Evolutionary conservation across 1,140 invertebrate species (phyloP).

Genomic region (Meloidogyne exigua): DNA sequence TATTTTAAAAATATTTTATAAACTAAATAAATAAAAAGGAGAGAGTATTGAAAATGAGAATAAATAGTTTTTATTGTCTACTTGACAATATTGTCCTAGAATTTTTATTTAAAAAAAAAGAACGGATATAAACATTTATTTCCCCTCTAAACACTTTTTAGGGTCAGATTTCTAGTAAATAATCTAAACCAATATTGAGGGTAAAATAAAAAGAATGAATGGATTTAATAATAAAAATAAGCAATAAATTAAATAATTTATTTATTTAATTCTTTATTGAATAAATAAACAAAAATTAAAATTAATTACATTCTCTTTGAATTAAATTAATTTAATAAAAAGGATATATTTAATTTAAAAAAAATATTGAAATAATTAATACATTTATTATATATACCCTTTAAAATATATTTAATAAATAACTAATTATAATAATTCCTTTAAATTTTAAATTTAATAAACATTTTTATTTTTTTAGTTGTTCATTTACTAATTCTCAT

Average conservation of each 20-base stretch:
- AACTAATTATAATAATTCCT: too few species aligned
- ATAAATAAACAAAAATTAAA: too few species aligned
- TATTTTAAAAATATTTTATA: not conserved
- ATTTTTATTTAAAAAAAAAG: not conserved
- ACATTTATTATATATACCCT: too few species aligned
- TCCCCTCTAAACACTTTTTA: not conserved
- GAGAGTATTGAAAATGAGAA: not conserved
- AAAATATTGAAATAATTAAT: too few species aligned
- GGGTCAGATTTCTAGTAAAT: not conserved
- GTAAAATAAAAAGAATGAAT: not conserved
- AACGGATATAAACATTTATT: not conserved
- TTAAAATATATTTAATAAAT: too few species aligned
- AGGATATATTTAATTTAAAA: too few species aligned
- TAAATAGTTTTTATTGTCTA: too few species aligned
- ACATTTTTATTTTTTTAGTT: not conserved
- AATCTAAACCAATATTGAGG: not conserved
- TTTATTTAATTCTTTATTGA: too few species aligned
- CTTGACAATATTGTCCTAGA: not conserved
- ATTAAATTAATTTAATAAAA: not conserved
- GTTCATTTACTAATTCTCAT: not conserved
- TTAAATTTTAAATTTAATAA: too few species aligned
- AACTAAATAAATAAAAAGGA: not conserved
- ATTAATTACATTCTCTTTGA: too few species aligned
- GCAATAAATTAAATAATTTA: not conserved
- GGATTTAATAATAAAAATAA: not conserved